These are phyloP conservation scores for Phoeniculus purpureus DNA, from an alignment of 2,797 vertebrate species.

Conservation along the genomic window DNA sequence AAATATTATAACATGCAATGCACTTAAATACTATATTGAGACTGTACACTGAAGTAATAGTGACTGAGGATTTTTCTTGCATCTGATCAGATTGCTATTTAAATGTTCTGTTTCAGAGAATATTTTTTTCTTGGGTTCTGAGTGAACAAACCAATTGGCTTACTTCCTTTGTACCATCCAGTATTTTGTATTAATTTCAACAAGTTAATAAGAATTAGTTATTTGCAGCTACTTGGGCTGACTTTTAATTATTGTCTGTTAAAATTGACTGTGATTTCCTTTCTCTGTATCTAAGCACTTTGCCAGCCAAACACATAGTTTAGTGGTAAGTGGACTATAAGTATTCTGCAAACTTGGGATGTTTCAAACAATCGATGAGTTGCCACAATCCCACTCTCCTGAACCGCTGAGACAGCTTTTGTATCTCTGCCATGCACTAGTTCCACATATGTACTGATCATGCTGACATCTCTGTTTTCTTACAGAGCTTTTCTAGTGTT, in stretches of 20 bases:
- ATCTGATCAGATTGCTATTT: not conserved
- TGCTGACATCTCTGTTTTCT: constrained; percentile 27
- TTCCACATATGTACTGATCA: not conserved
- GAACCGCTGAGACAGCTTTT: not conserved
- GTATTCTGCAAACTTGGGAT: not conserved
- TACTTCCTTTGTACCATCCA: not conserved
- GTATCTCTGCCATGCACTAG: not conserved
- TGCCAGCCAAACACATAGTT: not conserved
- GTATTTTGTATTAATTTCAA: not conserved
- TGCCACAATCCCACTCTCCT: not conserved
- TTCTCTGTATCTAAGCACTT: not conserved
- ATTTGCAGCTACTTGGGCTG: not conserved
- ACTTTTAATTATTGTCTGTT: not conserved
- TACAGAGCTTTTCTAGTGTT: not conserved
- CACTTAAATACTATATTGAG: not conserved
- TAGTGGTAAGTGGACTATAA: not conserved
- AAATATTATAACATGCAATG: not conserved
- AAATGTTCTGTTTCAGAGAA: not conserved
- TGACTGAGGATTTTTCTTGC: fast-evolving
- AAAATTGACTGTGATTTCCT: not conserved
- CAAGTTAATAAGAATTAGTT: not conserved
- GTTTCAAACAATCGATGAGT: not conserved
- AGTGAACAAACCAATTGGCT: not conserved
- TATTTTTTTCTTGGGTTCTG: not conserved
- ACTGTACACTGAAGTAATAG: not conserved